Conservation (phyloP, 2,113 vertebrate species). For the Halcyon senegalensis region DNA sequence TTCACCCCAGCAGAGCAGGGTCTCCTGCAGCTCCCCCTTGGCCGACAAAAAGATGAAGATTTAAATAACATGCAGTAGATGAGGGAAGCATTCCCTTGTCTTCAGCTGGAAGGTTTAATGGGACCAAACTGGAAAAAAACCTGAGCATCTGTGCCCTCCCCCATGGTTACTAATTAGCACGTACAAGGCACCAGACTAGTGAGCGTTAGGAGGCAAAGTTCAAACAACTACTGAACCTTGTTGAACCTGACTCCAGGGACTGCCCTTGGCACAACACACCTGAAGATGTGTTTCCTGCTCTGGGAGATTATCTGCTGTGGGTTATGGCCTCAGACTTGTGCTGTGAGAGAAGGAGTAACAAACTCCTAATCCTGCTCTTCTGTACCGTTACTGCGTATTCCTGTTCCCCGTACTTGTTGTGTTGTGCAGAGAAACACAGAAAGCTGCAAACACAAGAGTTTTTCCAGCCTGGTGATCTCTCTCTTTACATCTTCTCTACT, state of each 20-base stretch:
- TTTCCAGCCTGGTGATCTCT: neutral
- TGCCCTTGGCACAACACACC: neutral
- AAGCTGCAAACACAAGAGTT: neutral
- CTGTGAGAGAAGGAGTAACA: neutral
- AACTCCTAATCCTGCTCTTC: neutral
- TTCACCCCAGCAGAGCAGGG: fast-evolving
- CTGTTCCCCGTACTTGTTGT: neutral
- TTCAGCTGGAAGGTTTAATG: neutral
- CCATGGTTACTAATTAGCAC: neutral
- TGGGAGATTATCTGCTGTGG: neutral
- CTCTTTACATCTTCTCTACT: neutral
- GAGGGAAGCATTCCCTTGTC: neutral
- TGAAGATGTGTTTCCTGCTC: neutral
- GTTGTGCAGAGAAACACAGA: too few species aligned
- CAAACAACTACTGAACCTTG: neutral
- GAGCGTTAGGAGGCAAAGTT: neutral
- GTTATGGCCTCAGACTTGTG: neutral
- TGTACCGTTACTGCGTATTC: neutral
- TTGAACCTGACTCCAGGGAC: neutral
- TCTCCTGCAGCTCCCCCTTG: neutral
- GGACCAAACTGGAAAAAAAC: neutral
- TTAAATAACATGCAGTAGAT: neutral
- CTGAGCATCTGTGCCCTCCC: neutral
- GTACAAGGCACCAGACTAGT: neutral
- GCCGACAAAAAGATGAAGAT: neutral